These are phyloP conservation scores for Arctopsyche grandis DNA, from an alignment of 1,140 invertebrate genomes.

Conservation along the genomic window DNA sequence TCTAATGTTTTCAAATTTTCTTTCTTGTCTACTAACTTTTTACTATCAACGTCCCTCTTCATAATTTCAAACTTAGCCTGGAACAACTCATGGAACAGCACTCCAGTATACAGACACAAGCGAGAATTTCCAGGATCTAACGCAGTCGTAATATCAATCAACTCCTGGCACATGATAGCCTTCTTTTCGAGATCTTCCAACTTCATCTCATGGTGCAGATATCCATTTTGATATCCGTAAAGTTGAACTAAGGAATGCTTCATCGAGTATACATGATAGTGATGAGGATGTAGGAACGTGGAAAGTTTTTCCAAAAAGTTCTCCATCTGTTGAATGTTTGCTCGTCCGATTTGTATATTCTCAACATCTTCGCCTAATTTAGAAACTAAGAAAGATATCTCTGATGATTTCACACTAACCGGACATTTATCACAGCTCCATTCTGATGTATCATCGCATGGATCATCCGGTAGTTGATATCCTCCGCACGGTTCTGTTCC, in stretches of 20 bases:
- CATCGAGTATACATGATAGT: constrained; percentile 82
- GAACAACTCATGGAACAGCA: constrained; percentile 75
- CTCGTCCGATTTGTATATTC: constrained; percentile 68
- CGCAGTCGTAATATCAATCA: constrained; percentile 71
- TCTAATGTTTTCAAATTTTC: constrained; percentile 57
- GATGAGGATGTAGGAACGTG: constrained; percentile 79
- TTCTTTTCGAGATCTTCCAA: constrained; percentile 72
- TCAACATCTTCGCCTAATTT: constrained; percentile 82
- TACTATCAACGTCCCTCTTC: constrained; percentile 62
- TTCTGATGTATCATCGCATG: constrained; percentile 74
- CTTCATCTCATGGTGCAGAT: constrained; percentile 65
- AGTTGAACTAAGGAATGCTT: constrained; percentile 84
- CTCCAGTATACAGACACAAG: constrained; percentile 76
- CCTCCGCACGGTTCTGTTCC: constrained; percentile 69
- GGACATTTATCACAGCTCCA: constrained; percentile 80
- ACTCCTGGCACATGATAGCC: constrained; percentile 73
- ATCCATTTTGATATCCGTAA: constrained; percentile 73
- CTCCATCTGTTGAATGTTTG: constrained; percentile 70
- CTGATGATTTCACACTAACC: constrained; percentile 65
- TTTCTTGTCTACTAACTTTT: constrained; percentile 57
- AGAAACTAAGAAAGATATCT: constrained; percentile 69
- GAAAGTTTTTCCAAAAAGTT: constrained; percentile 71
- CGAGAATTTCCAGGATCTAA: constrained; percentile 77
- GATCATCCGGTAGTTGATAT: constrained; percentile 74
- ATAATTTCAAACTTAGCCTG: constrained; percentile 68